Percentiles rank a stretch among this genome's conserved stretches.
phyloP scores from a whole-genome alignment of 2,113 vertebrate genomes.

The Aythya baeri region DNA sequence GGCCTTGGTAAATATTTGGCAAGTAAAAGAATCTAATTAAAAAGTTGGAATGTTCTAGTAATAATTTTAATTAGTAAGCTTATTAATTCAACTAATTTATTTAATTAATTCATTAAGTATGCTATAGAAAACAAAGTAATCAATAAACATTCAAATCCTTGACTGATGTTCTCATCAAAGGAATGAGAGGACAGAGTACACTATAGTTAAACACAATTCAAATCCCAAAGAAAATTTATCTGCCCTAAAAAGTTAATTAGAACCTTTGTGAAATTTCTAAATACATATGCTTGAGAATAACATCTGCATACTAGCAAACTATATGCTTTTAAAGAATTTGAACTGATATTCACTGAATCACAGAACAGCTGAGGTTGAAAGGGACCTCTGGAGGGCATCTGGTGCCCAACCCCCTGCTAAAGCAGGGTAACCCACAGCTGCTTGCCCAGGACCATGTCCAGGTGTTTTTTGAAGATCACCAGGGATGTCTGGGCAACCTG shows the following conservation, averaged over 20 bases:
- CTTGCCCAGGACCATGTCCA: too few species aligned
- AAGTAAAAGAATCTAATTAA: background rate
- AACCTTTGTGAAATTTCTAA: background rate
- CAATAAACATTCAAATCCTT: background rate
- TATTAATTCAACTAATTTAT: conserved; percentile 4
- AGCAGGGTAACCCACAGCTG: too few species aligned
- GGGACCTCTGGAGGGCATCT: too few species aligned
- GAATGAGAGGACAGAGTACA: background rate
- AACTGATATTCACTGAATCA: background rate
- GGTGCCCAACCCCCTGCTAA: too few species aligned
- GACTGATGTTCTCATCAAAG: background rate
- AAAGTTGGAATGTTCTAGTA: background rate
- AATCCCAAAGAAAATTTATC: background rate
- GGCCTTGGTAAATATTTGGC: background rate
- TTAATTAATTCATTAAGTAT: conserved; percentile 10
- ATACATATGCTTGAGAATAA: background rate
- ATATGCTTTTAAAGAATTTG: background rate
- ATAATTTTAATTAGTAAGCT: conserved; percentile 21
- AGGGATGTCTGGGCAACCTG: too few species aligned
- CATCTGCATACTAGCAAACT: background rate
- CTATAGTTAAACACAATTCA: background rate
- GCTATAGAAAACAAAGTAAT: conserved; percentile 9
- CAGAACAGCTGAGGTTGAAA: too few species aligned
- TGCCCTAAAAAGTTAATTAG: background rate
- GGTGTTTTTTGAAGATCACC: too few species aligned